phyloP scores from a whole-genome alignment of 2,113 vertebrate genomes.

The Ptychochromis oligacanthus region DNA sequence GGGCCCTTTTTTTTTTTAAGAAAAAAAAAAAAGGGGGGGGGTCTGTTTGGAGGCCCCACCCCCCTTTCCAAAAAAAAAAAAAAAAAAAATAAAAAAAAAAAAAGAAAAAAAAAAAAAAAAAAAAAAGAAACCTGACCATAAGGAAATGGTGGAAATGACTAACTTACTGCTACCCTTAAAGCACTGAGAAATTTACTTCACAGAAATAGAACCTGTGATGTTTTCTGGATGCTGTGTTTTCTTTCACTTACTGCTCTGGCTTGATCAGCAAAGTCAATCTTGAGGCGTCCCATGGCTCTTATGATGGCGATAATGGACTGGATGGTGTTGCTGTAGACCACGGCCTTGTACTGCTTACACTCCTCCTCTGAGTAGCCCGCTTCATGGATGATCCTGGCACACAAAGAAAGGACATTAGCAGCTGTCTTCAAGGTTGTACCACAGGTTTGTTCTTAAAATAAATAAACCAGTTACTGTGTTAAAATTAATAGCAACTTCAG shows the following conservation, averaged over 20 bases:
- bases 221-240: background rate
- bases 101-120: too few species aligned
- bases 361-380: constrained; percentile 98
- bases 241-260: constrained; percentile 88
- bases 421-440: background rate
- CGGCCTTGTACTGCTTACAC: constrained; percentile 98
- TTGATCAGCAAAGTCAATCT: constrained; percentile 94
- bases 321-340: constrained; percentile 99
- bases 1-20: too few species aligned
- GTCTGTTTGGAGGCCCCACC: too few species aligned
- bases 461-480: background rate
- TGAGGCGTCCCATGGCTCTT: constrained; percentile 96
- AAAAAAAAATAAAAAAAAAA: too few species aligned
- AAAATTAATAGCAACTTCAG: background rate
- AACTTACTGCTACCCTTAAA: too few species aligned
- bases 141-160: background rate
- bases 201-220: background rate
- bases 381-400: constrained; percentile 94
- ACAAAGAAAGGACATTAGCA: constrained; percentile 14
- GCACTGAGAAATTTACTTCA: background rate
- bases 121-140: background rate
- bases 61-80: too few species aligned
- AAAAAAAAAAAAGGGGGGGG: too few species aligned
- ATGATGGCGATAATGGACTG: constrained; percentile 99
- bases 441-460: background rate